A percentile compares a stretch with the other conserved stretches of the same genome.
These are phyloP conservation scores for Ctenopoma kingsleyae DNA, from an alignment of 2,797 vertebrate species.

Conservation along the genomic window DNA sequence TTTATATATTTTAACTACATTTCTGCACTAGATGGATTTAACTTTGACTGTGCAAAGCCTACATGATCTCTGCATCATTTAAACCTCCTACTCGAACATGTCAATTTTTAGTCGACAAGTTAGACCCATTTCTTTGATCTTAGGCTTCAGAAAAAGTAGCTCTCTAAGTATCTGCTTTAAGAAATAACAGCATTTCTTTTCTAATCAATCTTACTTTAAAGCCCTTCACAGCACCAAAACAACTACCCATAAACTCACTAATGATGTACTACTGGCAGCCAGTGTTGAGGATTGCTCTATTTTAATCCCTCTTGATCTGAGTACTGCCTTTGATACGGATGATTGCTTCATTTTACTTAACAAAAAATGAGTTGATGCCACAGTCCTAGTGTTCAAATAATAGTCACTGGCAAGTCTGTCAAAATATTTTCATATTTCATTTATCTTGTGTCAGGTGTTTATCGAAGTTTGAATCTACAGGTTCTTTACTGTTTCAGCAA, in stretches of 20 bases:
- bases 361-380: conserved; percentile 31
- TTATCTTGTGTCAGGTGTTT: background rate
- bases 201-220: conserved; percentile 48
- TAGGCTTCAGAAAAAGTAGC: conserved; percentile 11
- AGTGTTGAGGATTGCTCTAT: conserved; percentile 28
- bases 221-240: conserved; percentile 36
- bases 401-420: background rate
- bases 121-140: conserved; percentile 32
- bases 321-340: conserved; percentile 48
- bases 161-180: conserved; percentile 31
- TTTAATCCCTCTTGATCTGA: conserved; percentile 59
- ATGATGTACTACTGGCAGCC: conserved; percentile 47
- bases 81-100: background rate
- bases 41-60: background rate
- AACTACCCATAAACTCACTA: conserved; percentile 51
- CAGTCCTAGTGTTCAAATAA: conserved; percentile 1
- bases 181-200: conserved; percentile 35
- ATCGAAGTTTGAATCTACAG: background rate
- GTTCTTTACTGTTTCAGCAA: conserved; percentile 1
- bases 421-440: background rate
- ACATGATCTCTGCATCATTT: background rate
- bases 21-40: background rate
- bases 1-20: background rate
- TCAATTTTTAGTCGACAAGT: conserved; percentile 8
- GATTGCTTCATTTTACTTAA: conserved; percentile 48